Evolutionary conservation across 2,113 vertebrate genomes (phyloP).

Genomic region (Macroglossus sobrinus): DNA sequence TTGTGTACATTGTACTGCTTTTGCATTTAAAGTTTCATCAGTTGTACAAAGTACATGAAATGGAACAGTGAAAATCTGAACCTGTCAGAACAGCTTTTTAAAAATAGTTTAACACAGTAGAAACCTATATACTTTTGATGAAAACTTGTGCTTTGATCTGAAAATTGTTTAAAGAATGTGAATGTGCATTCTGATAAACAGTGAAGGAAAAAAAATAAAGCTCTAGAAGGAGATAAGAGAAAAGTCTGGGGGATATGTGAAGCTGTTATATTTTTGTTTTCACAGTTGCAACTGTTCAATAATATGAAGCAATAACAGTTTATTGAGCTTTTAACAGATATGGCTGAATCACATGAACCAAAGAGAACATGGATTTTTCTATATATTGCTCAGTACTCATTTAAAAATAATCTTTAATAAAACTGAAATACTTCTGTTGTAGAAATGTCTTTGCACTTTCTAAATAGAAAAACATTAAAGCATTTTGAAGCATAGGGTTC

Average conservation of each 20-base stretch:
- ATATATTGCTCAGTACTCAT: slow-evolving; percentile 61
- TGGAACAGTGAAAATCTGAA: slow-evolving; percentile 58
- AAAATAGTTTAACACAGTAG: slow-evolving; percentile 69
- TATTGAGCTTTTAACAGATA: slow-evolving; percentile 43
- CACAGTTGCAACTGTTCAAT: slow-evolving; percentile 66
- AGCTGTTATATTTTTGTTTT: slow-evolving; percentile 68
- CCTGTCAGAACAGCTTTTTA: slow-evolving; percentile 43
- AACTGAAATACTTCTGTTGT: slow-evolving; percentile 56
- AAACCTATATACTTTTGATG: slow-evolving; percentile 63
- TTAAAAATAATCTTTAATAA: slow-evolving; percentile 80
- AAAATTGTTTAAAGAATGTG: slow-evolving; percentile 67
- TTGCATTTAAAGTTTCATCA: slow-evolving; percentile 30
- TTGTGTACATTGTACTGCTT: background rate
- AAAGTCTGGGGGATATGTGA: background rate
- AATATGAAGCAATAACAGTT: slow-evolving; percentile 46
- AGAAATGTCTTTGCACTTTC: slow-evolving; percentile 66
- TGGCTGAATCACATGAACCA: slow-evolving; percentile 8
- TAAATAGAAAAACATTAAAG: slow-evolving; percentile 73
- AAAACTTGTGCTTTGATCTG: slow-evolving; percentile 54
- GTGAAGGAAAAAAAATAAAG: background rate
- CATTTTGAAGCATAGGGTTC: slow-evolving; percentile 62
- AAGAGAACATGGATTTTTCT: slow-evolving; percentile 75
- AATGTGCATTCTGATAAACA: slow-evolving; percentile 60
- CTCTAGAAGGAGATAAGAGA: background rate
- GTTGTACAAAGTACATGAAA: slow-evolving; percentile 54